Percentiles rank a stretch among this genome's conserved stretches.
Conservation (phyloP, 2,888 invertebrate species). For the Eretmocerus hayati region DNA sequence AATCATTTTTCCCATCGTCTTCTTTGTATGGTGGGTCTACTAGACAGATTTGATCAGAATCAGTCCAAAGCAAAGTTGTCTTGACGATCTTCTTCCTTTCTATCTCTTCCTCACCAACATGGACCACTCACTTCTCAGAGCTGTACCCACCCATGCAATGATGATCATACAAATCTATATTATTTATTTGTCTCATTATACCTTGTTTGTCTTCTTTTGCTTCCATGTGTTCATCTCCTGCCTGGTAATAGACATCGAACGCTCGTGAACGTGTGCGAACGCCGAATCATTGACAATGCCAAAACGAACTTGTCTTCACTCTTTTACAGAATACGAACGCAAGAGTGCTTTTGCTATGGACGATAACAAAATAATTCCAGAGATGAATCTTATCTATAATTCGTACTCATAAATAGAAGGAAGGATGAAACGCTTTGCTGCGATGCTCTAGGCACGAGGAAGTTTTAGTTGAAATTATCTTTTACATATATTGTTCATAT, state of each 20-base stretch:
- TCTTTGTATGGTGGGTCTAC: no score
- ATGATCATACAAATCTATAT: no score
- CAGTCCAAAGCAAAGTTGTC: no score
- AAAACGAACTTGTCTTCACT: constrained; percentile 34
- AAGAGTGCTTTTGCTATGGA: constrained; percentile 37
- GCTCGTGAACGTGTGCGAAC: constrained; percentile 36
- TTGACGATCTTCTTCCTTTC: no score
- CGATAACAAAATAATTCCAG: constrained; percentile 36
- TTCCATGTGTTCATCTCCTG: constrained; percentile 33
- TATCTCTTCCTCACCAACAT: no score
- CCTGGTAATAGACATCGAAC: constrained; percentile 32
- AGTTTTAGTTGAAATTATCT: constrained; percentile 13
- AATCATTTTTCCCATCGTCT: no score
- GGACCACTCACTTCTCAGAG: no score
- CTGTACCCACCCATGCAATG: no score
- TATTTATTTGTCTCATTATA: no score
- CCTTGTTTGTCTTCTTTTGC: constrained; percentile 31
- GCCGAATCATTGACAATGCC: constrained; percentile 22
- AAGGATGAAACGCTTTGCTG: neutral
- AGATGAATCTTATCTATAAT: constrained; percentile 37
- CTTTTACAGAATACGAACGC: constrained; percentile 42
- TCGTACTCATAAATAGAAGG: constrained; percentile 34
- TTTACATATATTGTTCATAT: constrained; percentile 15
- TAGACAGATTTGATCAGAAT: no score
- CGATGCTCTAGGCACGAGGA: constrained; percentile 9